Percentiles rank a stretch among this genome's conserved stretches.
phyloP scores from a whole-genome alignment of 2,888 invertebrate genomes.

The Mythimna ferrago region DNA sequence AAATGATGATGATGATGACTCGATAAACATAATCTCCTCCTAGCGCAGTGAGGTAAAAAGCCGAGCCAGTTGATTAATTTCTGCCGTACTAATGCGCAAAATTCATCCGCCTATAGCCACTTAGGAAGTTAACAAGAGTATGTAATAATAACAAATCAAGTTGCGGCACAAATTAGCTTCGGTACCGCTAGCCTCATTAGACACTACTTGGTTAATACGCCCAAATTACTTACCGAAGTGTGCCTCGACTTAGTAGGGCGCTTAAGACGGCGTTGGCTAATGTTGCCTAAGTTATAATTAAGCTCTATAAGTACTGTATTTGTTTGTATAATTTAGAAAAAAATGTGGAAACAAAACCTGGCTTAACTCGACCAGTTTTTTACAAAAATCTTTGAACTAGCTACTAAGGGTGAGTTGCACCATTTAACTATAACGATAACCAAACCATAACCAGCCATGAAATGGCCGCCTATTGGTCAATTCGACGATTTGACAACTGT shows the following conservation, averaged over 20 bases:
- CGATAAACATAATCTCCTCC: too few relatives aligned
- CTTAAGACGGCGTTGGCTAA: conserved; percentile 51
- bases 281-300: not conserved
- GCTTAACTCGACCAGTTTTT: too few relatives aligned
- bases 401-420: too few relatives aligned
- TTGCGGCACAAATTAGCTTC: conserved; percentile 52
- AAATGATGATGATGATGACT: too few relatives aligned
- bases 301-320: not conserved
- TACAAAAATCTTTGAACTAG: too few relatives aligned
- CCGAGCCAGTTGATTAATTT: not conserved
- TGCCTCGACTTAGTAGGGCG: conserved; percentile 61
- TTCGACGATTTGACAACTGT: too few relatives aligned
- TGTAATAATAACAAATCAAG: conserved; percentile 54
- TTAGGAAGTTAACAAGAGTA: conserved; percentile 17
- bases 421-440: too few relatives aligned
- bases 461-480: too few relatives aligned
- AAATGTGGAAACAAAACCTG: too few relatives aligned
- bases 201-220: conserved; percentile 70
- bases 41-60: too few relatives aligned
- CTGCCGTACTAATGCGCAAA: not conserved
- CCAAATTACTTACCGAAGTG: conserved; percentile 69
- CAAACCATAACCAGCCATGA: too few relatives aligned
- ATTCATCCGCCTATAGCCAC: not conserved
- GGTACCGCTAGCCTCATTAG: conserved; percentile 51
- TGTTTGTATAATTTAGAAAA: not conserved